Evolutionary conservation across 1,140 invertebrate genomes (phyloP).

Genomic region (Eciton burchellii): DNA sequence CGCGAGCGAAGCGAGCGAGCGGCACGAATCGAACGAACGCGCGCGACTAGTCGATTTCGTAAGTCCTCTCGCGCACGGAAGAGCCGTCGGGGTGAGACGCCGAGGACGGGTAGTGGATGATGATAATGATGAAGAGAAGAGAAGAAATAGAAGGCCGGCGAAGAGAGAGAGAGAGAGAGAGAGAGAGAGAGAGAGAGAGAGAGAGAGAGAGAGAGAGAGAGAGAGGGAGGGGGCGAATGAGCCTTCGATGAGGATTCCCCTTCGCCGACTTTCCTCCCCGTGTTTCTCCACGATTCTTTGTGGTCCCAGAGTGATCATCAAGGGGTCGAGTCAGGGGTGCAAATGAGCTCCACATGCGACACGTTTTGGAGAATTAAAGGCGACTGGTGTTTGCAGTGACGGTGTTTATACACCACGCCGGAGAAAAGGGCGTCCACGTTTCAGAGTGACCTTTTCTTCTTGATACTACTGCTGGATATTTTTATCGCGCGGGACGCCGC

Average conservation of each 20-base stretch:
- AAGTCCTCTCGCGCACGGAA: slow-evolving; percentile 69
- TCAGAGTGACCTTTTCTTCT: slow-evolving; percentile 56
- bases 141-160: slow-evolving; percentile 63
- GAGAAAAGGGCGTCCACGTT: slow-evolving; percentile 53
- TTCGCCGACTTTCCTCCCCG: slow-evolving; percentile 39
- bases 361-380: slow-evolving; percentile 47
- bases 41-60: slow-evolving; percentile 73
- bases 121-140: slow-evolving; percentile 71
- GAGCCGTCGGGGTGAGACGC: slow-evolving; percentile 55
- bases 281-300: background rate
- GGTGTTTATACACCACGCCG: slow-evolving; percentile 29
- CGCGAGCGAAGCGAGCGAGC: slow-evolving; percentile 69
- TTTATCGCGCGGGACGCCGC: slow-evolving; percentile 51
- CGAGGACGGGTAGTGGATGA: slow-evolving; percentile 68
- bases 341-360: background rate
- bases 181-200: too few species aligned
- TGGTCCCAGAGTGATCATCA: background rate
- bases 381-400: slow-evolving; percentile 25
- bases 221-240: too few species aligned
- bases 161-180: too few species aligned
- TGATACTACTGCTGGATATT: slow-evolving; percentile 57
- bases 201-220: too few species aligned
- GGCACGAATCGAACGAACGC: slow-evolving; percentile 74
- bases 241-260: slow-evolving; percentile 51
- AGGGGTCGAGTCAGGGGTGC: background rate